A percentile compares a stretch with the other conserved stretches of the same genome.
phyloP scores from a whole-genome alignment of 2,797 vertebrate genomes.

The Malacoraja senta region DNA sequence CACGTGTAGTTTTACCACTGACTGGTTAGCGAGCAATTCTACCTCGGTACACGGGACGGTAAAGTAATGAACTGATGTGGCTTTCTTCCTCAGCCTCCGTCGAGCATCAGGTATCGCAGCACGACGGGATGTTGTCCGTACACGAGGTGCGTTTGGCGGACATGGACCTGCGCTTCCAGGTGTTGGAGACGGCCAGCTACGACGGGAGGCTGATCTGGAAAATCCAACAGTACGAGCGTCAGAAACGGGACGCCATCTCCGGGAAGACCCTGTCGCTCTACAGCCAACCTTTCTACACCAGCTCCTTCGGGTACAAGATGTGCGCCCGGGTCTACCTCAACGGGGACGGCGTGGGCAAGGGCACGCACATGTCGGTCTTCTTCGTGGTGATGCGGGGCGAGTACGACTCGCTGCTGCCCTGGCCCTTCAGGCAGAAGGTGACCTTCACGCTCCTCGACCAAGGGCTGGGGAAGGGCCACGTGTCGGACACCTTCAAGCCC shows the following conservation, averaged over 20 bases:
- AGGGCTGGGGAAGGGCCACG: background rate
- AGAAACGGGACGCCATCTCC: conserved; percentile 17
- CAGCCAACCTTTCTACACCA: conserved; percentile 39
- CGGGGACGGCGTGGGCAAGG: conserved; percentile 30
- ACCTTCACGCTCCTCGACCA: conserved; percentile 29
- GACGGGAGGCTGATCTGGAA: conserved; percentile 34
- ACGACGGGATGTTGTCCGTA: background rate
- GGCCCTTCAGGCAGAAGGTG: conserved; percentile 38
- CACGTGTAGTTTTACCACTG: no score
- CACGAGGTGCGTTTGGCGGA: conserved; percentile 27
- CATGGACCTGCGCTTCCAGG: conserved; percentile 33
- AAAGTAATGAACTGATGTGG: no score
- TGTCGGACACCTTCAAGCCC: conserved; percentile 37
- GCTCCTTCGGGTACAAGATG: conserved; percentile 35
- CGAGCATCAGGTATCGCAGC: background rate
- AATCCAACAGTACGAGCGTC: conserved; percentile 5
- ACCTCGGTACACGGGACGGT: no score
- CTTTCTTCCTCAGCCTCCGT: background rate
- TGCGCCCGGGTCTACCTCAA: conserved; percentile 38
- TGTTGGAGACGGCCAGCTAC: conserved; percentile 38
- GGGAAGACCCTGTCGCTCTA: conserved; percentile 31
- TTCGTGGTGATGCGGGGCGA: conserved; percentile 33
- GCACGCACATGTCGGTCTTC: conserved; percentile 37
- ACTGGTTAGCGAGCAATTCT: no score
- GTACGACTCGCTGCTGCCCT: conserved; percentile 33